A percentile compares a stretch with the other conserved stretches of the same genome.
phyloP scores from a whole-genome alignment of 2,113 vertebrate genomes.

The Thamnaconus septentrionalis region DNA sequence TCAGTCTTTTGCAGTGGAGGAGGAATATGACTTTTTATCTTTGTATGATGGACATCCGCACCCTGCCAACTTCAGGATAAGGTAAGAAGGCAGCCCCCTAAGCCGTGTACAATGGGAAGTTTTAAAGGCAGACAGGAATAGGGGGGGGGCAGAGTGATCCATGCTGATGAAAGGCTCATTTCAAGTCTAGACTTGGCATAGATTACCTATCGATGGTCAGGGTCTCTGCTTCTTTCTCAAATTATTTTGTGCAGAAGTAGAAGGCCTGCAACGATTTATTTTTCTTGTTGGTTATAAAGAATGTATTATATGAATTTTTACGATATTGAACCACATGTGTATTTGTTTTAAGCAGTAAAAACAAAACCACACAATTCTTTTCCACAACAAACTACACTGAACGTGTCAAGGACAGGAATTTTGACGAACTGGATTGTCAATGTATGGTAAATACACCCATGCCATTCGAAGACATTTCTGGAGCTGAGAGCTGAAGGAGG shows the following conservation, averaged over 20 bases:
- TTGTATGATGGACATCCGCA: constrained; percentile 96
- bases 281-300: too few relatives aligned
- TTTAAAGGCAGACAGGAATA: constrained; percentile 22
- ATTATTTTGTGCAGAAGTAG: constrained; percentile 1
- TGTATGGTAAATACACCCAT: too few relatives aligned
- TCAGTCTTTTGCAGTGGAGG: constrained; percentile 98
- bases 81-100: constrained; percentile 74
- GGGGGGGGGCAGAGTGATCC: constrained; percentile 27
- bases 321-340: too few relatives aligned
- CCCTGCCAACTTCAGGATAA: constrained; percentile 93
- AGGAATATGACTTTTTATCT: constrained; percentile 99
- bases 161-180: constrained; percentile 28
- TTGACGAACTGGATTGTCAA: too few relatives aligned
- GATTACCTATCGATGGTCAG: constrained; percentile 33
- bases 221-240: constrained; percentile 6
- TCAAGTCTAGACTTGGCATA: constrained; percentile 50
- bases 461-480: too few relatives aligned
- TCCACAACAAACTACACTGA: too few relatives aligned
- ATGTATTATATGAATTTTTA: too few relatives aligned
- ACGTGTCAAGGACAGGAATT: too few relatives aligned
- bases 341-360: too few relatives aligned
- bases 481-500: too few relatives aligned
- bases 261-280: too few relatives aligned
- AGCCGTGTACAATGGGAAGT: constrained; percentile 28
- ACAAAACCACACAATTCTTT: too few relatives aligned